Evolutionary conservation across 2,113 vertebrate genomes (phyloP).

Genomic region (Motacilla tschutschensis): DNA sequence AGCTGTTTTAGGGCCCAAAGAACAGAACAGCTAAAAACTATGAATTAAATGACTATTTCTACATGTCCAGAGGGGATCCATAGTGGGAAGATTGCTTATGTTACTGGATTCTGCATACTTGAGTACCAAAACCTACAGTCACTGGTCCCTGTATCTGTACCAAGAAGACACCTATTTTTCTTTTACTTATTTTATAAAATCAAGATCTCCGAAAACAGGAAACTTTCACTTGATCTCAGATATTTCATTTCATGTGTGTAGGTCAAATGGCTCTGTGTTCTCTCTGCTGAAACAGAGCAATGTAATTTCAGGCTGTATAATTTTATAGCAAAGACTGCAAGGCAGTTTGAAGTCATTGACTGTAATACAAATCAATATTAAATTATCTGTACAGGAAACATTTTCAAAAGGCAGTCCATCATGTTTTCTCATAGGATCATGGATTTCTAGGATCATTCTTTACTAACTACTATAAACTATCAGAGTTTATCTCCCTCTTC

Average conservation of each 20-base stretch:
- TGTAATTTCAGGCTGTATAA: slow-evolving; percentile 65
- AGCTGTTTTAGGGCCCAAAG: slow-evolving; percentile 17
- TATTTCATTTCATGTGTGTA: slow-evolving; percentile 51
- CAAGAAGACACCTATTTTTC: slow-evolving; percentile 11
- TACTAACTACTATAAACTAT: slow-evolving; percentile 72
- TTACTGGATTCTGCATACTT: neutral
- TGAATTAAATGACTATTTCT: neutral
- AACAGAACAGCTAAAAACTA: neutral
- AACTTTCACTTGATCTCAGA: slow-evolving; percentile 59
- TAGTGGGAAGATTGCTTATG: neutral
- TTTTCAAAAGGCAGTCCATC: slow-evolving; percentile 74
- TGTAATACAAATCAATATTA: slow-evolving; percentile 79
- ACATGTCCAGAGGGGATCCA: neutral
- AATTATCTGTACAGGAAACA: slow-evolving; percentile 80
- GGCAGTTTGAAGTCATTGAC: slow-evolving; percentile 72
- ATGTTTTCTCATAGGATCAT: slow-evolving; percentile 66
- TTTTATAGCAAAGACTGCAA: slow-evolving; percentile 72
- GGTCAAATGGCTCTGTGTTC: slow-evolving; percentile 56
- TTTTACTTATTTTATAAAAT: slow-evolving; percentile 7
- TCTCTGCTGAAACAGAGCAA: slow-evolving; percentile 66
- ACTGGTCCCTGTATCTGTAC: neutral
- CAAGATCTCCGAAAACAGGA: neutral
- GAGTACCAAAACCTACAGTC: neutral
- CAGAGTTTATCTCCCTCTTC: slow-evolving; percentile 70
- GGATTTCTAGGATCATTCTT: slow-evolving; percentile 56